These are phyloP conservation scores for Pelecanoides urinatrix DNA, from an alignment of 2,113 vertebrate species.

Conservation along the genomic window DNA sequence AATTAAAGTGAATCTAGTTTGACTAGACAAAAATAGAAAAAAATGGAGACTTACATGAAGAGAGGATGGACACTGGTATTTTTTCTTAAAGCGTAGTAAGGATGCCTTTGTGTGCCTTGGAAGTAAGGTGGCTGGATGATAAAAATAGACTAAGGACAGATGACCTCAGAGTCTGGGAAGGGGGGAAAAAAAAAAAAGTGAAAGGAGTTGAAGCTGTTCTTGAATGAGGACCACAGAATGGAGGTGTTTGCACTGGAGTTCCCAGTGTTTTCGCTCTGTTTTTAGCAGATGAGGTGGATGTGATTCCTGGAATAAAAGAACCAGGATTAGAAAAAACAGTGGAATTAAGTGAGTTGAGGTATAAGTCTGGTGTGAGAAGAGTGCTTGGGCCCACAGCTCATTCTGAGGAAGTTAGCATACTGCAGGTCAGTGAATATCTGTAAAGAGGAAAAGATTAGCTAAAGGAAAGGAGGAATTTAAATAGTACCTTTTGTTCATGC, in stretches of 20 bases:
- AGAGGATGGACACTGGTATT: neutral
- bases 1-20: neutral
- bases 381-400: neutral
- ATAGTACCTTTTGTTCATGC: neutral
- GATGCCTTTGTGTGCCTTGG: neutral
- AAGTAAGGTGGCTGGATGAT: neutral
- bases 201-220: neutral
- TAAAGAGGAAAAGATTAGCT: neutral
- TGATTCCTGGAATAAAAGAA: neutral
- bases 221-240: neutral
- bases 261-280: neutral
- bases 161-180: constrained; percentile 54
- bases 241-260: neutral
- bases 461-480: neutral
- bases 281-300: neutral
- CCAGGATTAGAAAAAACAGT: neutral
- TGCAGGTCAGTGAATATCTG: neutral
- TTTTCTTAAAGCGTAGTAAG: neutral
- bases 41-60: neutral
- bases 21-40: neutral
- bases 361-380: neutral
- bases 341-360: neutral
- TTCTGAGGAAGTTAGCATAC: neutral
- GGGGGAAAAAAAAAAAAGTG: neutral
- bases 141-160: constrained; percentile 24